A percentile compares a stretch with the other conserved stretches of the same genome.
Conservation (phyloP, 2,797 vertebrate genomes). For the Furcifer pardalis region DNA sequence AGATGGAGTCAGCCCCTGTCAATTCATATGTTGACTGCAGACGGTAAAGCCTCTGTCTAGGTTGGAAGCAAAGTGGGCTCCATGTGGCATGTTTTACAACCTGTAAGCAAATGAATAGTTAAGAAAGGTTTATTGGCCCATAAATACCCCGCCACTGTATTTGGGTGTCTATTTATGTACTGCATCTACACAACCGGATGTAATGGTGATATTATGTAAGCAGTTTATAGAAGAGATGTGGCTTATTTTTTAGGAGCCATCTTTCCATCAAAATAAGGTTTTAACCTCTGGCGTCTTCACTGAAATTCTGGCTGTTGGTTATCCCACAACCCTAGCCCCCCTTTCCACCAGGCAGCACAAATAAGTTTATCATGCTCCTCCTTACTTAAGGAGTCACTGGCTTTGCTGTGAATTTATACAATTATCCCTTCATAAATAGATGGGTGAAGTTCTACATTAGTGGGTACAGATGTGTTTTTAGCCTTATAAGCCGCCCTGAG, state of each 20-base stretch:
- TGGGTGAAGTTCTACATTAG: neutral
- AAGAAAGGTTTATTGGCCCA: conserved; percentile 36
- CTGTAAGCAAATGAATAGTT: conserved; percentile 4
- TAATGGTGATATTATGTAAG: conserved; percentile 4
- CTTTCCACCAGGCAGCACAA: neutral
- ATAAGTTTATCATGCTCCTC: neutral
- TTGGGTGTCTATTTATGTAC: conserved; percentile 6
- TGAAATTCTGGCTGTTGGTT: neutral
- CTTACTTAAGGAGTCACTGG: neutral
- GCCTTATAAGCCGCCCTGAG: no score
- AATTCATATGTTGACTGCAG: neutral
- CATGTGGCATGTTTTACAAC: neutral
- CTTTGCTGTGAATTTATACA: neutral
- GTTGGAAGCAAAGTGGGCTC: neutral
- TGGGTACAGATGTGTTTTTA: neutral
- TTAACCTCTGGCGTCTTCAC: neutral
- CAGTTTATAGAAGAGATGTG: neutral
- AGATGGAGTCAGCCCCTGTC: neutral
- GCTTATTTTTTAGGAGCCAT: conserved; percentile 5
- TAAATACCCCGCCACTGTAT: neutral
- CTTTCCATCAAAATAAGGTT: neutral
- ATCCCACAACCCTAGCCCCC: neutral
- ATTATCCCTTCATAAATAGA: neutral
- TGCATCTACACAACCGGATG: neutral
- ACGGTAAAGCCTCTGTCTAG: conserved; percentile 22